phyloP scores from a whole-genome alignment of 2,113 vertebrate species.

The Eupsittula cactorum region DNA sequence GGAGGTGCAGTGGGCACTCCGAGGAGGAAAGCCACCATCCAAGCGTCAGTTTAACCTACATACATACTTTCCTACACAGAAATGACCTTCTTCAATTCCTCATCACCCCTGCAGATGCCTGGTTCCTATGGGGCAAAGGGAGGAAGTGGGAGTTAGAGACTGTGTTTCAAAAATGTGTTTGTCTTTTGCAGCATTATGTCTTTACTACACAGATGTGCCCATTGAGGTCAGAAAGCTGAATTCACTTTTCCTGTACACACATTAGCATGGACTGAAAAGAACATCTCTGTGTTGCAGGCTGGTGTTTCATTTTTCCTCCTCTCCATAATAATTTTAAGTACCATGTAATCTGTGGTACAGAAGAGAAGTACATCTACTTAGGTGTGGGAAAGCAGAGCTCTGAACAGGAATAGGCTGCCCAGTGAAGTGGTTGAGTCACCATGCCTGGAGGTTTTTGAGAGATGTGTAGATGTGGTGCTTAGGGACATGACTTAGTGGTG shows the following conservation, averaged over 20 bases:
- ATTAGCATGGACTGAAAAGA: not conserved
- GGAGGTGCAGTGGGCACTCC: not conserved
- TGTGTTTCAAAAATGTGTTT: not conserved
- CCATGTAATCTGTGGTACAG: not conserved
- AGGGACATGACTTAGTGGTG: not conserved
- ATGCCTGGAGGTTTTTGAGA: not conserved
- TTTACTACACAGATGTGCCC: not conserved
- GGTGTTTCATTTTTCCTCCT: not conserved
- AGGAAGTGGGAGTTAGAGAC: not conserved
- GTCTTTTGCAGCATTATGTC: not conserved
- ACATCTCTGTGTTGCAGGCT: not conserved
- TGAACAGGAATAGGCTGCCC: not conserved
- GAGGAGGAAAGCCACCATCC: not conserved
- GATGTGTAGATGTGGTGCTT: not conserved
- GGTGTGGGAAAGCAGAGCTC: not conserved
- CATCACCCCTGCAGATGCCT: not conserved
- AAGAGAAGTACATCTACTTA: not conserved
- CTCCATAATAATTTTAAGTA: not conserved
- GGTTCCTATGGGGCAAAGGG: not conserved
- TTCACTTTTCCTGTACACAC: not conserved
- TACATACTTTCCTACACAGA: not conserved
- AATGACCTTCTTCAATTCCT: not conserved
- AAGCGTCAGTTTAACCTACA: not conserved
- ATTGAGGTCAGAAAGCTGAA: fast-evolving
- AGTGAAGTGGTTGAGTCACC: not conserved